phyloP scores from a whole-genome alignment of 2,113 vertebrate genomes.

The Megaleporinus macrocephalus region DNA sequence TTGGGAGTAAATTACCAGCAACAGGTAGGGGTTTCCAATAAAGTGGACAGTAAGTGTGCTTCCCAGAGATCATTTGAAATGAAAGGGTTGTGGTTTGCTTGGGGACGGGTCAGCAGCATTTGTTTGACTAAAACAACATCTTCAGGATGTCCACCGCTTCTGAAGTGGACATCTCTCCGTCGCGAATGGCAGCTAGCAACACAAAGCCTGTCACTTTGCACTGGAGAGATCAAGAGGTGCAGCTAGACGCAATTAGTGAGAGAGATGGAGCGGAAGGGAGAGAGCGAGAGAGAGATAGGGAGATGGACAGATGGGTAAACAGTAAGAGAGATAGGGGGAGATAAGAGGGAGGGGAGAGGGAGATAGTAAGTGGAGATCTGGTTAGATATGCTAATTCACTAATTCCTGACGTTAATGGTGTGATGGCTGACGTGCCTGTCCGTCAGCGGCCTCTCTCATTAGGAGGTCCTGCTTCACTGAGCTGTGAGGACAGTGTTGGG shows the following conservation, averaged over 20 bases:
- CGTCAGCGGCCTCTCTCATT: not conserved
- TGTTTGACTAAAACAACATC: not conserved
- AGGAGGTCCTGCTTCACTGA: not conserved
- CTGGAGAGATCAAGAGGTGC: not conserved
- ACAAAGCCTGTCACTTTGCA: not conserved
- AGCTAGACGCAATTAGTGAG: conserved; percentile 51
- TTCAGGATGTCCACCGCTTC: not conserved
- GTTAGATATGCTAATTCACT: not conserved
- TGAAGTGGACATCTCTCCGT: not conserved
- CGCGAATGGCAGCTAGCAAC: not conserved
- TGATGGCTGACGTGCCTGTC: conserved; percentile 71
- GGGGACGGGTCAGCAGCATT: not conserved
- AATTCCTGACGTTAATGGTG: not conserved
- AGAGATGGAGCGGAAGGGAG: conserved; percentile 5
- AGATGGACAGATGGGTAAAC: not conserved
- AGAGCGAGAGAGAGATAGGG: not conserved
- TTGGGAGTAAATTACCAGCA: too few relatives aligned
- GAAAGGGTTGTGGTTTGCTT: not conserved
- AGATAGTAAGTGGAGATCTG: not conserved
- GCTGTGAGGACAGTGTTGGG: not conserved
- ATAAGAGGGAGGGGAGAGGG: conserved; percentile 53
- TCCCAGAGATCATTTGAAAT: not conserved
- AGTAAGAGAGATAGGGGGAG: conserved; percentile 55
- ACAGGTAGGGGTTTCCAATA: too few relatives aligned
- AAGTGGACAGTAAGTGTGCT: too few relatives aligned